Conservation (phyloP, 2,113 vertebrate genomes). For the Sylvilagus bachmani region DNA sequence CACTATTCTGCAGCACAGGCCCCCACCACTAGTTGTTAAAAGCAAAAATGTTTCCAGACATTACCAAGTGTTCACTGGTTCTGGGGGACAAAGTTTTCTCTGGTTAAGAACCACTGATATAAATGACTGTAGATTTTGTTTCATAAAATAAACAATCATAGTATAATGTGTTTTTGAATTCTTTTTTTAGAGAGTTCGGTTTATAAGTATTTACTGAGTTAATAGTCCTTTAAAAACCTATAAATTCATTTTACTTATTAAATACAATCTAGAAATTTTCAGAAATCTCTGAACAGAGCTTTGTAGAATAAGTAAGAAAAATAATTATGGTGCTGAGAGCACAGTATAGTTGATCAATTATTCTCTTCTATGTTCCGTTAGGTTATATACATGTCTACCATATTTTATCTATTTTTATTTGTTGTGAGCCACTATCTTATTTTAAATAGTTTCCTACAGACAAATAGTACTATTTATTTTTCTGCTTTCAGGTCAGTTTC, state of each 20-base stretch:
- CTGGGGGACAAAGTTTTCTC: not conserved
- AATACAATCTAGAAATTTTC: constrained; percentile 44
- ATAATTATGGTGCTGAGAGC: not conserved
- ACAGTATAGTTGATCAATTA: not conserved
- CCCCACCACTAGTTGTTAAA: not conserved
- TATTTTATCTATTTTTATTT: constrained; percentile 40
- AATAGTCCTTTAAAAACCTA: not conserved
- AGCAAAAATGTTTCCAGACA: constrained; percentile 6
- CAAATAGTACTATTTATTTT: constrained; percentile 5
- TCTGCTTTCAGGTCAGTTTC: not conserved
- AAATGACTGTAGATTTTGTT: constrained; percentile 52
- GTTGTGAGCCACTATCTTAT: not conserved
- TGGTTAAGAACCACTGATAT: not conserved
- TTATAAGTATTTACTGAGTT: constrained; percentile 30
- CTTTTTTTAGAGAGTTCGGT: constrained; percentile 4
- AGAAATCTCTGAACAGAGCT: not conserved
- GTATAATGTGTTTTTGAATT: constrained; percentile 31
- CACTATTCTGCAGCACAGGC: not conserved
- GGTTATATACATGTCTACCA: not conserved
- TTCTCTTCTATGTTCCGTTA: not conserved
- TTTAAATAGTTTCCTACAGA: constrained; percentile 58
- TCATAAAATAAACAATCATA: not conserved
- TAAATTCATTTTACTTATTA: not conserved
- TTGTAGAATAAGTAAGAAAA: constrained; percentile 48
- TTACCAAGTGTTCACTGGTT: not conserved